These are phyloP conservation scores for Caenorhabditis drosophilae DNA, from an alignment of 2,888 invertebrate species.

Conservation along the genomic window DNA sequence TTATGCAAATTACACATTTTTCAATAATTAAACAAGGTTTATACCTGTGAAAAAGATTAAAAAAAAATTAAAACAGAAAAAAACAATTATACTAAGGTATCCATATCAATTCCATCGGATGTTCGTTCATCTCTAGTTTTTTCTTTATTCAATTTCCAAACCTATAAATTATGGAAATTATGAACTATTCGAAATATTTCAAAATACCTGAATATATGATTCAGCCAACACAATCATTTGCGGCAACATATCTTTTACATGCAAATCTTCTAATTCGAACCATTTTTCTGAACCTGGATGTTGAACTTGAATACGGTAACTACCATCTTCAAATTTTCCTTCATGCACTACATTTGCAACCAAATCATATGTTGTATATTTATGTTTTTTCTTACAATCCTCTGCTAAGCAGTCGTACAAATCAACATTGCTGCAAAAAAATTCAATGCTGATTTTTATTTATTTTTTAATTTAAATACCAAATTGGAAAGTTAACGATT, in stretches of 20 bases:
- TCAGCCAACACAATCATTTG: slow-evolving; percentile 99
- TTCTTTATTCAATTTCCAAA: slow-evolving; percentile 66
- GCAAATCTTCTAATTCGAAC: slow-evolving; percentile 91
- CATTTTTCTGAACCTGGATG: slow-evolving; percentile 85
- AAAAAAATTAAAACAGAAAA: too few relatives aligned
- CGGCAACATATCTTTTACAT: slow-evolving; percentile 95
- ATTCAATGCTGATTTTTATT: too few relatives aligned
- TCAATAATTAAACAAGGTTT: too few relatives aligned
- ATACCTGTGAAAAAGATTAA: too few relatives aligned
- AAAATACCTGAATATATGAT: slow-evolving; percentile 87
- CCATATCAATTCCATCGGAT: slow-evolving; percentile 42
- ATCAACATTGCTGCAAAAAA: slow-evolving; percentile 85
- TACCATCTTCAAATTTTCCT: slow-evolving; percentile 91
- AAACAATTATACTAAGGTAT: slow-evolving; percentile 3
- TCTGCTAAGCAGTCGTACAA: slow-evolving; percentile 91
- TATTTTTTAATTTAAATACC: slow-evolving; percentile 71
- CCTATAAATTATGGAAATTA: slow-evolving; percentile 18
- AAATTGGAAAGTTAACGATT: slow-evolving; percentile 98
- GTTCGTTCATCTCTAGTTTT: slow-evolving; percentile 65
- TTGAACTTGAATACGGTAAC: slow-evolving; percentile 89
- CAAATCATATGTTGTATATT: slow-evolving; percentile 87
- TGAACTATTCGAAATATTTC: background rate
- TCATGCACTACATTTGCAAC: slow-evolving; percentile 99
- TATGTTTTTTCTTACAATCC: slow-evolving; percentile 77
- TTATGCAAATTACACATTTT: too few relatives aligned